Evolutionary conservation across 2,797 vertebrate genomes (phyloP).

Genomic region (Myotis daubentonii): DNA sequence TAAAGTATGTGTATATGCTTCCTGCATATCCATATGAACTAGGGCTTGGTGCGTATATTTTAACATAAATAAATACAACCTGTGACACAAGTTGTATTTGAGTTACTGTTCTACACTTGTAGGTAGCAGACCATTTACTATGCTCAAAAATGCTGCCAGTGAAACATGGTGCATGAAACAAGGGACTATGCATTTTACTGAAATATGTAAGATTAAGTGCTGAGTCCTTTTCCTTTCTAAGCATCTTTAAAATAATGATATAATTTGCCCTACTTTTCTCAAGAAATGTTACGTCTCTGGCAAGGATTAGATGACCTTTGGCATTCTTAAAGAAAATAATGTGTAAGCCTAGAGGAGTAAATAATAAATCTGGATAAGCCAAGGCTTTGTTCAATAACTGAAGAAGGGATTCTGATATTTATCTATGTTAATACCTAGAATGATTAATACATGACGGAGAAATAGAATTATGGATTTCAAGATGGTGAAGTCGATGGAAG

Average conservation of each 20-base stretch:
- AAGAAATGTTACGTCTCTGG: not conserved
- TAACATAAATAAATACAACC: not conserved
- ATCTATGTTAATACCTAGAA: not conserved
- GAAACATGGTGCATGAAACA: not conserved
- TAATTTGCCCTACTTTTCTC: not conserved
- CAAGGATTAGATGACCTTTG: not conserved
- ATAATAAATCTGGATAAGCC: not conserved
- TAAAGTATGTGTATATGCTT: not conserved
- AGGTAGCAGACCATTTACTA: not conserved
- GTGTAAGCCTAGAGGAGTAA: not conserved
- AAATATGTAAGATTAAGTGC: not conserved
- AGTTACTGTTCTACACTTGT: not conserved
- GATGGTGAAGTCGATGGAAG: not conserved
- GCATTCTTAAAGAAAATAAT: constrained; percentile 22
- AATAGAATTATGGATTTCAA: not conserved
- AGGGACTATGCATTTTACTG: not conserved
- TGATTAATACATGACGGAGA: not conserved
- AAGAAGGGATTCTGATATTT: not conserved
- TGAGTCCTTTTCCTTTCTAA: constrained; percentile 16
- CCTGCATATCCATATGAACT: not conserved
- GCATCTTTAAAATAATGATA: not conserved
- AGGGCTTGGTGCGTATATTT: not conserved
- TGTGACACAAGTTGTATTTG: not conserved
- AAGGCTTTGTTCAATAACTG: constrained; percentile 30
- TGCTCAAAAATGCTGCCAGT: not conserved